These are phyloP conservation scores for Rugalucina vietnamica DNA, from an alignment of 2,888 invertebrate species.

Conservation along the genomic window DNA sequence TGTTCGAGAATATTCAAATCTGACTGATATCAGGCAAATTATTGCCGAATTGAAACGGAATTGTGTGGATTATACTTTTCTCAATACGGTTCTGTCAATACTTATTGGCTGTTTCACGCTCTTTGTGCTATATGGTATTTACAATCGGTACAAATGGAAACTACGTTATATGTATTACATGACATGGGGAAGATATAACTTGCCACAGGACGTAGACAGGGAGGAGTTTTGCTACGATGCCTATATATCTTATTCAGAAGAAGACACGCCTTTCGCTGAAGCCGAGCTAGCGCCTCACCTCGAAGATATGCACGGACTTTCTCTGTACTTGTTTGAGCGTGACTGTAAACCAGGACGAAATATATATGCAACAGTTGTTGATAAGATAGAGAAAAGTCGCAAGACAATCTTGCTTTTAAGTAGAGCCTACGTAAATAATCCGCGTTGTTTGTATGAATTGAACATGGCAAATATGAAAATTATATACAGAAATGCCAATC, in stretches of 20 bases:
- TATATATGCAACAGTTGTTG: slow-evolving; percentile 63
- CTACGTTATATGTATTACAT: slow-evolving; percentile 48
- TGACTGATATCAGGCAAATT: neutral
- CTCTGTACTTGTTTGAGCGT: slow-evolving; percentile 62
- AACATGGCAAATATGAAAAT: slow-evolving; percentile 65
- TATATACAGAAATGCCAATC: slow-evolving; percentile 41
- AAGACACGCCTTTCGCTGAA: slow-evolving; percentile 25
- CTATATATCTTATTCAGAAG: slow-evolving; percentile 50
- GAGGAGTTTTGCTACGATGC: slow-evolving; percentile 36
- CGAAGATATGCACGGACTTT: slow-evolving; percentile 32
- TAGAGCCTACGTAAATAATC: slow-evolving; percentile 52
- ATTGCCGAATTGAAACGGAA: neutral
- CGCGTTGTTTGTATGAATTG: slow-evolving; percentile 70
- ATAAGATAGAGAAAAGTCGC: slow-evolving; percentile 62
- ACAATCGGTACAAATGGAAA: slow-evolving; percentile 54
- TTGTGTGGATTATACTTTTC: slow-evolving; percentile 1
- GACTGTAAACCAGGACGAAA: slow-evolving; percentile 64
- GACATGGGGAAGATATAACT: slow-evolving; percentile 26
- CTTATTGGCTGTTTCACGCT: slow-evolving; percentile 27
- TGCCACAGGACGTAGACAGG: neutral
- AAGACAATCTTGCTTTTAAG: slow-evolving; percentile 66
- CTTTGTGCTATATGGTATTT: slow-evolving; percentile 27
- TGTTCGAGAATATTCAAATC: neutral
- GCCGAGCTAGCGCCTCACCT: slow-evolving; percentile 21
- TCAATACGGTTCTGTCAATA: slow-evolving; percentile 12